Conservation (phyloP, 2,888 invertebrate species). For the Polia nebulosa region DNA sequence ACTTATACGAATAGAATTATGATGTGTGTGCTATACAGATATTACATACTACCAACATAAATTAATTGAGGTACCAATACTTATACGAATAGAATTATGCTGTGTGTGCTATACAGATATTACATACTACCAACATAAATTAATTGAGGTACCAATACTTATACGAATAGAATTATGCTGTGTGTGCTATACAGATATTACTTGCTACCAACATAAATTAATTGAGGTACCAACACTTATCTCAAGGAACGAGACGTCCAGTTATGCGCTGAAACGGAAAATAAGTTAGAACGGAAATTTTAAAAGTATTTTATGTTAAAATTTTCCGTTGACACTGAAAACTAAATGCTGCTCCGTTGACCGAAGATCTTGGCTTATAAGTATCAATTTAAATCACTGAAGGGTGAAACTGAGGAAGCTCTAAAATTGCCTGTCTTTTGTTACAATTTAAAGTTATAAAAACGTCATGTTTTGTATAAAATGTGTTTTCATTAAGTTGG, state of each 20-base stretch:
- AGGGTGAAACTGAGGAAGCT: constrained; percentile 34
- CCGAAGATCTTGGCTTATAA: constrained; percentile 57
- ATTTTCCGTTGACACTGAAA: constrained; percentile 37
- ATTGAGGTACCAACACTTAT: neutral
- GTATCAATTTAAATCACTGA: constrained; percentile 54
- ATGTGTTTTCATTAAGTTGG: neutral
- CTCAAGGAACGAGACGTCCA: neutral
- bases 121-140: too few species aligned
- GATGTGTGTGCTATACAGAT: too few species aligned
- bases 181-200: neutral
- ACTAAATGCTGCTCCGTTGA: constrained; percentile 46
- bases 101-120: too few species aligned
- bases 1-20: too few species aligned
- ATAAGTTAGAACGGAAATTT: constrained; percentile 24
- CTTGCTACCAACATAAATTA: neutral
- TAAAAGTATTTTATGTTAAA: constrained; percentile 42
- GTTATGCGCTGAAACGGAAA: constrained; percentile 19
- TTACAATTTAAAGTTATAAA: constrained; percentile 19
- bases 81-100: too few species aligned
- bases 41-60: too few species aligned
- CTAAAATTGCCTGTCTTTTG: constrained; percentile 19
- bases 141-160: too few species aligned
- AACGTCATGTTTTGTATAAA: neutral
- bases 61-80: too few species aligned
- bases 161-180: too few species aligned